Percentiles rank a stretch among this genome's conserved stretches.
Evolutionary conservation across 1,140 invertebrate species (phyloP).

Genomic region (Drosophila insularis): DNA sequence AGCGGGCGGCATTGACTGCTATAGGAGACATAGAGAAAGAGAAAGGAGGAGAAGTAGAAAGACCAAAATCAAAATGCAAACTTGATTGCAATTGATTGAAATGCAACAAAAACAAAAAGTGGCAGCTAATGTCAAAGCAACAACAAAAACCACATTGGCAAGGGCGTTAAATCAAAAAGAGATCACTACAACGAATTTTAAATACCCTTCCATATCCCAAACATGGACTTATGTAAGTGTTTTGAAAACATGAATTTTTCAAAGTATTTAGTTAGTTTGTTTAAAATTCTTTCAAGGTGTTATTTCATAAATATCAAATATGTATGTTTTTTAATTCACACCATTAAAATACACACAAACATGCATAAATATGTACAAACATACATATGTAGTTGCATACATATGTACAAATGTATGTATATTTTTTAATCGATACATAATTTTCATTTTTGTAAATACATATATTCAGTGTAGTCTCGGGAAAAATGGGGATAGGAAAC

Average conservation of each 20-base stretch:
- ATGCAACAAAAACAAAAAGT: conserved; percentile 54
- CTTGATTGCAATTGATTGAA: conserved; percentile 76
- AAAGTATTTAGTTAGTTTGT: not conserved
- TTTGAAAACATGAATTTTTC: too few relatives aligned
- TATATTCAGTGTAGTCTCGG: not conserved
- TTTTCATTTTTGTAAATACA: not conserved
- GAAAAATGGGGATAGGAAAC: not conserved
- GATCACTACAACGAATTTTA: not conserved
- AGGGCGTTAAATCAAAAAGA: not conserved
- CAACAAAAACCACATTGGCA: conserved; percentile 14
- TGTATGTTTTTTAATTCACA: too few relatives aligned
- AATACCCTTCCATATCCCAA: not conserved
- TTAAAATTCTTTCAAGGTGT: not conserved
- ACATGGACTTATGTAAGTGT: too few relatives aligned
- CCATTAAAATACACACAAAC: too few relatives aligned
- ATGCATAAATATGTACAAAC: too few relatives aligned
- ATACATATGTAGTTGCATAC: not conserved
- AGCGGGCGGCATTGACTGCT: not conserved
- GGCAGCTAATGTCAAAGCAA: conserved; percentile 38
- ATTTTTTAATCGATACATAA: too few relatives aligned
- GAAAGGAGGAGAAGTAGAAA: not conserved
- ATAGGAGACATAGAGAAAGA: not conserved
- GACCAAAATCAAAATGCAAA: conserved; percentile 57
- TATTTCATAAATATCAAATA: too few relatives aligned
- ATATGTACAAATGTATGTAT: not conserved